These are phyloP conservation scores for Himalopsyche phryganea DNA, from an alignment of 1,140 invertebrate genomes.

Conservation along the genomic window DNA sequence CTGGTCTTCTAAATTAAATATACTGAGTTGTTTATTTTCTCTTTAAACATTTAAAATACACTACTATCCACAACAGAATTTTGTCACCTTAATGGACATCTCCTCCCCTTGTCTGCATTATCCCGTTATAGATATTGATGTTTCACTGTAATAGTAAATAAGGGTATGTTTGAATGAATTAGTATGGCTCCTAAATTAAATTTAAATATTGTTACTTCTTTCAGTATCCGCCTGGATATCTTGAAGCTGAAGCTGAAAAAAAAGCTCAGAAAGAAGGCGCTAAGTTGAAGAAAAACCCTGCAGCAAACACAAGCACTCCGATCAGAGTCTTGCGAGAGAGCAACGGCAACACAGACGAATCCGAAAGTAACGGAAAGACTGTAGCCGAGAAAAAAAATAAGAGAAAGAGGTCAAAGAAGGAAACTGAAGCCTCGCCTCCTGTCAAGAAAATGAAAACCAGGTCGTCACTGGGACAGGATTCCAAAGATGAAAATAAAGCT, in stretches of 20 bases:
- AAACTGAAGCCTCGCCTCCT: slow-evolving; percentile 35
- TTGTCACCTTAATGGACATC: too few relatives aligned
- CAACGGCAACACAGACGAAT: slow-evolving; percentile 36
- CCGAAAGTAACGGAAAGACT: slow-evolving; percentile 6
- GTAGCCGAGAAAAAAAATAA: slow-evolving; percentile 7
- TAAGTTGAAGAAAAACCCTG: slow-evolving; percentile 35
- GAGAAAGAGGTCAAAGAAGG: slow-evolving; percentile 10
- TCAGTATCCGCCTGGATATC: slow-evolving; percentile 74
- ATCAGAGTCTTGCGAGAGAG: slow-evolving; percentile 39
- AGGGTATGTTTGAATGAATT: too few relatives aligned
- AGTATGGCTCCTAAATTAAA: too few relatives aligned
- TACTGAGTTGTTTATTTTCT: too few relatives aligned
- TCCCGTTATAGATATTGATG: too few relatives aligned
- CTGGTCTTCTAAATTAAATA: too few relatives aligned
- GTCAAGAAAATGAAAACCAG: slow-evolving; percentile 36
- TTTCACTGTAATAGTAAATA: too few relatives aligned
- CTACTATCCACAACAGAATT: too few relatives aligned
- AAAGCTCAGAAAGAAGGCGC: slow-evolving; percentile 40
- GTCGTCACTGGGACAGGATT: slow-evolving; percentile 22
- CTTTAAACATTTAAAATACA: too few relatives aligned
- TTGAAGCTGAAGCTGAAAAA: slow-evolving; percentile 61
- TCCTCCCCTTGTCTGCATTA: too few relatives aligned
- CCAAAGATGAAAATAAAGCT: slow-evolving; percentile 16
- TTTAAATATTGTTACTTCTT: slow-evolving; percentile 20
- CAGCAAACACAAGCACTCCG: slow-evolving; percentile 30